phyloP scores from a whole-genome alignment of 2,113 vertebrate genomes.

The Peromyscus leucopus region DNA sequence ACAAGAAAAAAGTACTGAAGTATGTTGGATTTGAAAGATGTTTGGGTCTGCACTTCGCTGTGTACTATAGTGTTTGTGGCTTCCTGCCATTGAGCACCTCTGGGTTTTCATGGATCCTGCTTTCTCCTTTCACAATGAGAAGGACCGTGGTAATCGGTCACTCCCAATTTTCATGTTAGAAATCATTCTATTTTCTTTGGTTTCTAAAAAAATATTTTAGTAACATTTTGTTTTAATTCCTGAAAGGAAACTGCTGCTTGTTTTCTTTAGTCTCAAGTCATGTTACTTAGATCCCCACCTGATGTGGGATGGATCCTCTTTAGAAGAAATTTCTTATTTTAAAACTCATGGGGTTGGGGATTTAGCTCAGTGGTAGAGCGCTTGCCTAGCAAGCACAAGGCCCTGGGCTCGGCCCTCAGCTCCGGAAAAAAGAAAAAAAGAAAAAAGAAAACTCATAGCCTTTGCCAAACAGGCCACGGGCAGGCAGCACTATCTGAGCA shows the following conservation, averaged over 20 bases:
- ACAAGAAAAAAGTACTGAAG: not conserved
- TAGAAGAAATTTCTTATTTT: conserved; percentile 44
- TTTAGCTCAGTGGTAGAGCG: too few relatives aligned
- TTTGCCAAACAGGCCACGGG: not conserved
- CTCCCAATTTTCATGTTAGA: not conserved
- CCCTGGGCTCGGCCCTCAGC: too few relatives aligned
- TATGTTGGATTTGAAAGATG: not conserved
- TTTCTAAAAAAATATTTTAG: not conserved
- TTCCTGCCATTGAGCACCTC: not conserved
- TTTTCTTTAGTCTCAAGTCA: not conserved
- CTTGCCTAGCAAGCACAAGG: too few relatives aligned
- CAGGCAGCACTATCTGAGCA: not conserved
- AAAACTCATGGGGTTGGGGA: not conserved
- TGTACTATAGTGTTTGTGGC: not conserved
- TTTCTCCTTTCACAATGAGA: not conserved
- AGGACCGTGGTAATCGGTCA: not conserved
- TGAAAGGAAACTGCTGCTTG: not conserved
- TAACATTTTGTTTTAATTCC: not conserved
- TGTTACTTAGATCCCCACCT: not conserved
- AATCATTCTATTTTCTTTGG: not conserved
- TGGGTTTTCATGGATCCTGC: not conserved
- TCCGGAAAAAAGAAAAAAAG: too few relatives aligned
- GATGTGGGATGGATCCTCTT: not conserved
- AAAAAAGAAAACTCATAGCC: conserved; percentile 27
- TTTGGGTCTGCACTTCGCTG: not conserved